These are phyloP conservation scores for Cyclargus thomasi DNA, from an alignment of 1,140 invertebrate genomes.

Conservation along the genomic window DNA sequence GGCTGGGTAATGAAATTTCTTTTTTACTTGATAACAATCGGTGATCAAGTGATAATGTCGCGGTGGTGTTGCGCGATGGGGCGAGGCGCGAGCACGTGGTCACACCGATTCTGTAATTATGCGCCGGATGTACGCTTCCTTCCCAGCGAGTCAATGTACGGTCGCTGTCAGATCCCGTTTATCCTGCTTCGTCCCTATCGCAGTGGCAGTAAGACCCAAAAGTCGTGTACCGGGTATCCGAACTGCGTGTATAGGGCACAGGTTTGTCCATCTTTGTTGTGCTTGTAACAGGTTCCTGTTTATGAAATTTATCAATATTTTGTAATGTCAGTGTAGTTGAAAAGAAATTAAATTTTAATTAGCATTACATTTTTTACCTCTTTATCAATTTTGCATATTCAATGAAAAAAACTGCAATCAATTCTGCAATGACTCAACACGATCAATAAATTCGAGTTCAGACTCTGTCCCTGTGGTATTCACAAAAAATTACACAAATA, in stretches of 20 bases:
- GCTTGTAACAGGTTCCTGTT: neutral
- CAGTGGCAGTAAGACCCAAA: neutral
- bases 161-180: neutral
- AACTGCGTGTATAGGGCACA: neutral
- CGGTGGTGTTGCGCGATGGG: neutral
- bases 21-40: no score
- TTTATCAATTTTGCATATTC: neutral
- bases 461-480: neutral
- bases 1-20: no score
- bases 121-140: conserved; percentile 51
- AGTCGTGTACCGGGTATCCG: neutral
- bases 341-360: neutral
- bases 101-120: conserved; percentile 41
- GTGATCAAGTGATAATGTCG: no score
- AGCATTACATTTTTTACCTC: neutral
- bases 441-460: neutral
- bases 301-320: neutral
- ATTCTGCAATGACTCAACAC: neutral
- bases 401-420: neutral
- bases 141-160: conserved; percentile 23
- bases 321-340: neutral
- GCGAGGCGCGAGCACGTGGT: conserved; percentile 26
- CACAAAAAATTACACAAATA: neutral
- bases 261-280: neutral
- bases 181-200: neutral